Base-by-base conservation (phyloP, 2,113 vertebrate species). In the Lagenorhynchus albirostris region DNA sequence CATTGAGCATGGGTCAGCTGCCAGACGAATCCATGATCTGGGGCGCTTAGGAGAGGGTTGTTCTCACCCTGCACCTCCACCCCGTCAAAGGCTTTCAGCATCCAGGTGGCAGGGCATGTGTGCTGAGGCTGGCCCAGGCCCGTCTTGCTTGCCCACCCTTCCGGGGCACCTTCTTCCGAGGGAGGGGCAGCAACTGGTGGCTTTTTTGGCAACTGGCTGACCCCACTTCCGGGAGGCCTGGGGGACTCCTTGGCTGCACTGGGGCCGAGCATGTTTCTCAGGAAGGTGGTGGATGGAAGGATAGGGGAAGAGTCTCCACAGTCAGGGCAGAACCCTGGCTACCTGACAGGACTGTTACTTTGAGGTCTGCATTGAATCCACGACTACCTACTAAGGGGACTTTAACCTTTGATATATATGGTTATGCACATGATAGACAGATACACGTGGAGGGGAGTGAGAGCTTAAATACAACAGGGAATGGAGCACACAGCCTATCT, bases 401-500 rank as follows among this genome's bases (percentile, higher is more conserved):
- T 85, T 98, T 96, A 44, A 85, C 87, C 97, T 98, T 97, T 97
- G 97, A 60, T 95, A 81, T 82, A 96, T 20, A 38, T 10, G 87
- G 96, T 97, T 94, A 97, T 84, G 95, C 92, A 92, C 84, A 91
- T 89, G 83, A 71, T 82, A 96, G 96, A 96, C 0, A 96, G 97
- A 95, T 97, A 85, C 70, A 96, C 0, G 17, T 53, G 60, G 96
- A 92, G 92, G 91, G 96, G 97, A 98, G 92, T 91, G 88, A 97
- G 98, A 96, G 36, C 97, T 96, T 98, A 97, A 96, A 94, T 94
- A 98, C 36, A 94, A 89, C 62, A 97, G 94, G 74, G 96, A 97
- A 97, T 81, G 94, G 97, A 93, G 96, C 97, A 23, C 77, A 79
- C 1, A 65, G 94, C 23, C 3, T 33, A 4, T 73, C 53, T 85